A percentile compares a stretch with the other conserved stretches of the same genome.
Conservation (phyloP, 2,888 invertebrate species). For the Barypeithes pellucidus region DNA sequence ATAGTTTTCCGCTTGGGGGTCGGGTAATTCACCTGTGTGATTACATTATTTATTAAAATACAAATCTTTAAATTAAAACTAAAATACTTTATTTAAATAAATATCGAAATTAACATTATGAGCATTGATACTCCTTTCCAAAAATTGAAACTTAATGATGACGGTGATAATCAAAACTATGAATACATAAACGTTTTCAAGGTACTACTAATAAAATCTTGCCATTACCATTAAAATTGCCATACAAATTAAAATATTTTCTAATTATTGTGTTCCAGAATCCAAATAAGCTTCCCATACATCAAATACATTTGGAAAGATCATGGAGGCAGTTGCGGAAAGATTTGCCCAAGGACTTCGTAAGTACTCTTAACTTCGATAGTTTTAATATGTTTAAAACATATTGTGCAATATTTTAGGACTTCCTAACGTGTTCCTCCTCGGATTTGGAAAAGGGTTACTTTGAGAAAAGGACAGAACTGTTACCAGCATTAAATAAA, state of each 20-base stretch:
- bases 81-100: slow-evolving; percentile 1
- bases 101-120: slow-evolving; percentile 30
- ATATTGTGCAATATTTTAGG: slow-evolving; percentile 58
- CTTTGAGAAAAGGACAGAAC: slow-evolving; percentile 61
- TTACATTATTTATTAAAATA: background rate
- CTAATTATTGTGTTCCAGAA: slow-evolving; percentile 71
- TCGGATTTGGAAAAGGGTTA: slow-evolving; percentile 57
- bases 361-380: slow-evolving; percentile 46
- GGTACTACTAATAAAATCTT: slow-evolving; percentile 53
- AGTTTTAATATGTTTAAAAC: background rate
- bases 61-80: background rate
- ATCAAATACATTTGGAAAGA: slow-evolving; percentile 67
- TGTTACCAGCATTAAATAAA: slow-evolving; percentile 64
- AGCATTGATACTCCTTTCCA: slow-evolving; percentile 38
- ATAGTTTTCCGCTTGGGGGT: background rate
- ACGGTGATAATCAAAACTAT: slow-evolving; percentile 53
- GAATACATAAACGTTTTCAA: slow-evolving; percentile 60
- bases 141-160: slow-evolving; percentile 48
- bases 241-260: background rate
- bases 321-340: slow-evolving; percentile 58
- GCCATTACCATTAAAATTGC: background rate
- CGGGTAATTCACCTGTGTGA: slow-evolving; percentile 20
- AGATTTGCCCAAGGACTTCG: slow-evolving; percentile 57
- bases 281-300: slow-evolving; percentile 75
- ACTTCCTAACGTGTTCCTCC: slow-evolving; percentile 55